phyloP scores from a whole-genome alignment of 2,113 vertebrate genomes.

The Gallinago paraguaiae region DNA sequence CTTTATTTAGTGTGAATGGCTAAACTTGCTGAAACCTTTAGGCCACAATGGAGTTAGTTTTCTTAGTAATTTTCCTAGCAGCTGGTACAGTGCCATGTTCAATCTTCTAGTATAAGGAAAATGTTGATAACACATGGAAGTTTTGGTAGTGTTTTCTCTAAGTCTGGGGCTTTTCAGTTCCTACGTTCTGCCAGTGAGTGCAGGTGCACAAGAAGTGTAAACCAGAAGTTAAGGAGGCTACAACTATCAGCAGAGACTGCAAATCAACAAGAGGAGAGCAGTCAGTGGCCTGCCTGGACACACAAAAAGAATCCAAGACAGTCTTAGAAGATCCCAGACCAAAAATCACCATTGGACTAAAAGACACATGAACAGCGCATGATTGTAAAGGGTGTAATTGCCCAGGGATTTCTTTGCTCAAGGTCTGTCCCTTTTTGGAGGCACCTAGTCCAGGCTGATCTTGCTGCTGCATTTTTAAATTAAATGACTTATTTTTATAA shows the following conservation, averaged over 20 bases:
- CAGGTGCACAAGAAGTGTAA: neutral
- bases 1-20: neutral
- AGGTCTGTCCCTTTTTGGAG: neutral
- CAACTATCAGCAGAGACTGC: neutral
- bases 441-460: neutral
- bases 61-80: neutral
- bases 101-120: neutral
- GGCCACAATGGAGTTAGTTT: neutral
- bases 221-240: neutral
- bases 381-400: neutral
- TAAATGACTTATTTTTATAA: neutral
- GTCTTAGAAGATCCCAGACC: neutral
- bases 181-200: neutral
- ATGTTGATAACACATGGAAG: neutral
- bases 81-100: neutral
- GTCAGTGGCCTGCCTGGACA: neutral
- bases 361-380: neutral
- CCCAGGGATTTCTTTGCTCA: neutral
- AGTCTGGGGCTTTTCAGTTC: neutral
- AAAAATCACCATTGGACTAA: neutral
- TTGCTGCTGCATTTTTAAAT: neutral
- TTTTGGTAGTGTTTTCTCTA: neutral
- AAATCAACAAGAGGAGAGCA: neutral
- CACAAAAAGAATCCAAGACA: neutral
- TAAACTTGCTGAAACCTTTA: neutral